Evolutionary conservation across 2,888 invertebrate species (phyloP).

Genomic region (Hirtodrosophila cameraria): DNA sequence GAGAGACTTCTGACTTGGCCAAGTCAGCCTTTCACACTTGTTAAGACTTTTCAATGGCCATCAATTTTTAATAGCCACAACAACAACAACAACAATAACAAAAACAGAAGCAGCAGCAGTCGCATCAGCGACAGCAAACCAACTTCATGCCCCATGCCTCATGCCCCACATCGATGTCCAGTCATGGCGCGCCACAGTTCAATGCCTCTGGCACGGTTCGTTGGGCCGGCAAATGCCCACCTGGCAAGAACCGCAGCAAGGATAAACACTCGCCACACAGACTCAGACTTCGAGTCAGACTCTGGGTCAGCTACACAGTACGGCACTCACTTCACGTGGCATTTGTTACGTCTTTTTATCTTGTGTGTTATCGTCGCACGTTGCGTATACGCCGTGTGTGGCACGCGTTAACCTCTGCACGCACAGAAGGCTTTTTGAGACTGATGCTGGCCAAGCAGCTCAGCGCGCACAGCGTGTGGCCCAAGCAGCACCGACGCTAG

Average conservation of each 20-base stretch:
- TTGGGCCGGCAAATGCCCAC: constrained; percentile 59
- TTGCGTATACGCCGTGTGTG: constrained; percentile 70
- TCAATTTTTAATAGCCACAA: constrained; percentile 63
- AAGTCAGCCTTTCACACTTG: constrained; percentile 56
- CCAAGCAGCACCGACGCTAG: constrained; percentile 24
- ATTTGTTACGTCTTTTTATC: constrained; percentile 47
- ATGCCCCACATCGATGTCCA: constrained; percentile 36
- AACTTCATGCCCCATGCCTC: background rate
- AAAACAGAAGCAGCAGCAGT: constrained; percentile 5
- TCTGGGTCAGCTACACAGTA: constrained; percentile 7
- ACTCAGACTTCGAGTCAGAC: constrained; percentile 5
- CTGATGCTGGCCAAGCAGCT: constrained; percentile 62
- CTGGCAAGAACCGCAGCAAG: constrained; percentile 44
- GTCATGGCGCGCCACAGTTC: constrained; percentile 65
- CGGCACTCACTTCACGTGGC: constrained; percentile 55
- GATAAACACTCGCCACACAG: constrained; percentile 41
- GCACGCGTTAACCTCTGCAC: constrained; percentile 73
- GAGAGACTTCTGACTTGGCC: constrained; percentile 22
- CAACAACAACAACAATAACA: constrained; percentile 21
- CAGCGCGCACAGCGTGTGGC: constrained; percentile 44
- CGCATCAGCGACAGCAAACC: constrained; percentile 1
- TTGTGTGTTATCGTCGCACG: constrained; percentile 30
- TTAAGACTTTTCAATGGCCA: constrained; percentile 72
- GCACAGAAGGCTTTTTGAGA: constrained; percentile 77
- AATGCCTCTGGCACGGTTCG: constrained; percentile 70